phyloP scores from a whole-genome alignment of 2,888 invertebrate genomes.

The Yponomeuta cagnagella region DNA sequence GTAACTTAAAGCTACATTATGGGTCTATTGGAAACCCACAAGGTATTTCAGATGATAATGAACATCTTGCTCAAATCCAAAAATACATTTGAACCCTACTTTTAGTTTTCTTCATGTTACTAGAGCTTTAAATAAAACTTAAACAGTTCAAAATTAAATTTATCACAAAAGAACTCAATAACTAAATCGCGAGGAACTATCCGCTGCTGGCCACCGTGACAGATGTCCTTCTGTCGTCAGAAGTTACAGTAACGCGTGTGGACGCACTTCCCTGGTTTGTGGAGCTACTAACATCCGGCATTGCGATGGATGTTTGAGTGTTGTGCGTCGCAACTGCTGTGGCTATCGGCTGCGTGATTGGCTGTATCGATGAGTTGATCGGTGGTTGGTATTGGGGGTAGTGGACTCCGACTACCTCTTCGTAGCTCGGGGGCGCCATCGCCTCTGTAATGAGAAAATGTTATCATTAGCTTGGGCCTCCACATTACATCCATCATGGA shows the following conservation, averaged over 20 bases:
- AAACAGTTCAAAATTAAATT: not conserved
- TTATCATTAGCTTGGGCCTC: not conserved
- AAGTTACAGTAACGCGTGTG: slow-evolving; percentile 36
- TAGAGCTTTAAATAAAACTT: not conserved
- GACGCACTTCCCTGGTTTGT: slow-evolving; percentile 5
- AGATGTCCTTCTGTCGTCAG: slow-evolving; percentile 36
- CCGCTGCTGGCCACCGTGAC: slow-evolving; percentile 28
- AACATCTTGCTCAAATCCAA: not conserved
- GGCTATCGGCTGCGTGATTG: slow-evolving; percentile 55
- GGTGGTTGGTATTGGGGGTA: slow-evolving; percentile 46
- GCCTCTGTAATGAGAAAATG: slow-evolving; percentile 49
- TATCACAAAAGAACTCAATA: not conserved
- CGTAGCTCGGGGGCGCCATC: slow-evolving; percentile 68
- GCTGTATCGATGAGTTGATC: slow-evolving; percentile 31
- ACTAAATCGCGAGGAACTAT: not conserved
- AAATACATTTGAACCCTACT: not conserved
- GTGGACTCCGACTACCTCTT: slow-evolving; percentile 65
- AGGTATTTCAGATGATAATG: too few species aligned
- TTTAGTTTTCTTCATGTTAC: not conserved
- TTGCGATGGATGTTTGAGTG: slow-evolving; percentile 19
- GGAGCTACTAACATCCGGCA: not conserved
- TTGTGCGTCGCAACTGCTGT: slow-evolving; percentile 44
- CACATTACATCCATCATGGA: not conserved
- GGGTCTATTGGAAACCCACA: too few species aligned
- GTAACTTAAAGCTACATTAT: too few species aligned